Evolutionary conservation across 2,888 invertebrate species (phyloP), one percentile per base, ranked within the genome.

Genomic region (Tillus elongatus): DNA sequence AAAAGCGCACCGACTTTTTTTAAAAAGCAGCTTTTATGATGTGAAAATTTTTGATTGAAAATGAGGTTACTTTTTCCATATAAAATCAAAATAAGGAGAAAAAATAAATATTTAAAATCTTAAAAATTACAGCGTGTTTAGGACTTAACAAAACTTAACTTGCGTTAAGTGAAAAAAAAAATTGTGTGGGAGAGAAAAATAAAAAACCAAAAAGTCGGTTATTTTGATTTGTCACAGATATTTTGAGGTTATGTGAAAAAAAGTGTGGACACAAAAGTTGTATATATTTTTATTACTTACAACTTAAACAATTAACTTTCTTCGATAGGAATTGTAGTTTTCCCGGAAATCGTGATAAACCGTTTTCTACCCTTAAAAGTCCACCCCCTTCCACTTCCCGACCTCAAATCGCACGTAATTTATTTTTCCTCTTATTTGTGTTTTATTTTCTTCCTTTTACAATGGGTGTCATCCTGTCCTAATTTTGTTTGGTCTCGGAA

Each of bases 161-260:
- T 33, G 13, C 15, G 15, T 15, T 9, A 4, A 33, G 15, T 33
- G 13, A 15, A 3, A 15, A 15, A 15, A 14, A 16, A 10, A 15
- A 15, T 15, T 35, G 34, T 37, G 11, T 24, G 33, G 15, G 34
- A 37, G 32, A 34, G 30, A 33, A 10, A 37, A 40, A 32, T 37
- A 38, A 42, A 38, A 38, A 39, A 39, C 28, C 38, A 41, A 39
- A 41, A 39, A 35, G 32, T 35, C 32, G 38, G 24, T 35, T 37
- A 26, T 41, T 42, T 36, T 27, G 39, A 40, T 36, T 42, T 42
- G 40, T 40, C 37, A 36, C 42, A 37, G 36, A 40, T 28, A 40
- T 34, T 42, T 36, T 39, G 1, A 30, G 39, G 36, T 42, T 39
- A 36, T 39, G 36, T 36, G 30, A 35, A 41, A 35, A 19, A 41